Conservation (phyloP, 2,113 vertebrate genomes). For the Nothoprocta perdicaria region DNA sequence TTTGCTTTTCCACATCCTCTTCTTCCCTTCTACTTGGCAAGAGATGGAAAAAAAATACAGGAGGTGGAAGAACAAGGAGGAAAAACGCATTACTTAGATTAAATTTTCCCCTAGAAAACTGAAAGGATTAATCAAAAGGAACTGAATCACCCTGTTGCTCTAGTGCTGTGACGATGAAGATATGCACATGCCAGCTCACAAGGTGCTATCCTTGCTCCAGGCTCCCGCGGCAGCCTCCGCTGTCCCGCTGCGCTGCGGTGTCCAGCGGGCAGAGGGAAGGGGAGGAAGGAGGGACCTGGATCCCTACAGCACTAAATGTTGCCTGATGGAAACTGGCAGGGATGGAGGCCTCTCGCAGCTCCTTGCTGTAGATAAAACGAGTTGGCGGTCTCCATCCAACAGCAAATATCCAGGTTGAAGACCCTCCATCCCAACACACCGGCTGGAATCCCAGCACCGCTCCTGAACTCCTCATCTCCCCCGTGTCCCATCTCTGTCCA, state of each 20-base stretch:
- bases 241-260: not conserved
- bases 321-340: not conserved
- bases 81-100: not conserved
- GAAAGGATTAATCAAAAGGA: not conserved
- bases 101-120: not conserved
- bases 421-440: rapidly evolving
- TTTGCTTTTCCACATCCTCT: not conserved
- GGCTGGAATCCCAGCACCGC: rapidly evolving
- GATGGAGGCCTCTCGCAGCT: not conserved
- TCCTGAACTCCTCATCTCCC: not conserved
- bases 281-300: not conserved
- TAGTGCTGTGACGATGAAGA: not conserved
- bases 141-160: not conserved
- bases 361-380: not conserved
- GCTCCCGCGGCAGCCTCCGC: not conserved
- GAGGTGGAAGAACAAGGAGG: not conserved
- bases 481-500: no score
- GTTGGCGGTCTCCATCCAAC: not conserved
- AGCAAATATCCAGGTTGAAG: not conserved
- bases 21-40: not conserved
- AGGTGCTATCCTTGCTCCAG: no score
- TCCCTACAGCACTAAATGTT: not conserved
- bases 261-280: not conserved
- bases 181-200: not conserved
- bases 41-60: not conserved